phyloP scores from a whole-genome alignment of 2,888 invertebrate species.

The Orthosia gracilis region DNA sequence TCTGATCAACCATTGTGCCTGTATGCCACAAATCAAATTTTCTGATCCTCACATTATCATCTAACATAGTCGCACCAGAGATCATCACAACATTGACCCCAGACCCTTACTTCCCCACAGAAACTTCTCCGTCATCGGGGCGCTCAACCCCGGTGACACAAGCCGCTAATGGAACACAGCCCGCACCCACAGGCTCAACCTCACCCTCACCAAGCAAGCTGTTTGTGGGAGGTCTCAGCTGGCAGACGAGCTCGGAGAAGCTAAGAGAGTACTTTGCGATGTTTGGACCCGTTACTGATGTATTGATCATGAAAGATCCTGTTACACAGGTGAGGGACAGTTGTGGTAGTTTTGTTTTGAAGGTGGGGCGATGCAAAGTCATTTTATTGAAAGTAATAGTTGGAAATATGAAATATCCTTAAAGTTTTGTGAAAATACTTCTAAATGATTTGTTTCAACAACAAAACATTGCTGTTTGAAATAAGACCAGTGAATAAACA shows the following conservation, averaged over 20 bases:
- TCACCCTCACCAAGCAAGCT: slow-evolving; percentile 95
- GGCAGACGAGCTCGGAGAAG: slow-evolving; percentile 98
- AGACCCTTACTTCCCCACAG: slow-evolving; percentile 75
- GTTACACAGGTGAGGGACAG: slow-evolving; percentile 94
- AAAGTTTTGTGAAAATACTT: too few relatives aligned
- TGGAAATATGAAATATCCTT: too few relatives aligned
- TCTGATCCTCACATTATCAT: neutral
- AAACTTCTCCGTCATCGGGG: slow-evolving; percentile 92
- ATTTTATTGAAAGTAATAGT: neutral
- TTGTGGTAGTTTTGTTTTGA: neutral
- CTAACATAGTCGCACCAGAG: slow-evolving; percentile 2
- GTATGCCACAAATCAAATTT: too few relatives aligned
- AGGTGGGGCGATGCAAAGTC: slow-evolving; percentile 28
- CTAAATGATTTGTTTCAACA: too few relatives aligned
- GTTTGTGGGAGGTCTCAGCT: slow-evolving; percentile 97
- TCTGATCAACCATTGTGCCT: too few relatives aligned
- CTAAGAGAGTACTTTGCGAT: slow-evolving; percentile 98
- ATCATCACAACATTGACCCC: slow-evolving; percentile 55
- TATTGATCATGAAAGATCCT: slow-evolving; percentile 98
- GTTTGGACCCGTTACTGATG: slow-evolving; percentile 97
- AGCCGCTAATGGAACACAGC: slow-evolving; percentile 72
- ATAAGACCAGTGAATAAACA: too few relatives aligned
- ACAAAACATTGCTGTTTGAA: neutral
- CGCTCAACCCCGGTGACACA: slow-evolving; percentile 93
- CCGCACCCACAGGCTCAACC: slow-evolving; percentile 79